Conservation (phyloP, 1,140 invertebrate species). For the Batillaria attramentaria region DNA sequence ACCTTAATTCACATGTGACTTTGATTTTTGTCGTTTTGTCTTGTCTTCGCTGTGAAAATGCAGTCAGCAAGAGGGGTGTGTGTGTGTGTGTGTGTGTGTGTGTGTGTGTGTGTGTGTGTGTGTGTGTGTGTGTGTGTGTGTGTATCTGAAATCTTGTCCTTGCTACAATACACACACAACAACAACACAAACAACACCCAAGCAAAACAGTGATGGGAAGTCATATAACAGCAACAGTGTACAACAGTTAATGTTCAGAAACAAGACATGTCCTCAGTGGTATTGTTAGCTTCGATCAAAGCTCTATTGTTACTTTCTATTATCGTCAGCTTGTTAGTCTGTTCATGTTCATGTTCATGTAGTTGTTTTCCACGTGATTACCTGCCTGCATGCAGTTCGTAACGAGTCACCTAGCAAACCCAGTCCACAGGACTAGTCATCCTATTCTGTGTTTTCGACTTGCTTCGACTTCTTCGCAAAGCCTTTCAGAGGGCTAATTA, state of each 20-base stretch:
- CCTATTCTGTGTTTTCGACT: too few relatives aligned
- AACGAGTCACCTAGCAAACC: too few relatives aligned
- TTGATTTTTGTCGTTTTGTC: not conserved
- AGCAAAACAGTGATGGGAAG: not conserved
- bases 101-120: constrained; percentile 2
- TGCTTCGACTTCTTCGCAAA: too few relatives aligned
- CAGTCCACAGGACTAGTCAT: too few relatives aligned
- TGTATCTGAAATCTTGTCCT: not conserved
- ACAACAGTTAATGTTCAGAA: too few relatives aligned
- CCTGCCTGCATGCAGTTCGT: too few relatives aligned
- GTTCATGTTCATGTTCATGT: too few relatives aligned
- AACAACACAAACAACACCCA: not conserved
- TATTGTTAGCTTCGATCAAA: not conserved
- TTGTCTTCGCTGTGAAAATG: not conserved
- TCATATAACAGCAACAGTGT: not conserved
- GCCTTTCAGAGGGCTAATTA: too few relatives aligned
- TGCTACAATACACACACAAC: not conserved
- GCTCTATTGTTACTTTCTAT: not conserved
- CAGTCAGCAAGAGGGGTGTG: not conserved
- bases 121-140: not conserved
- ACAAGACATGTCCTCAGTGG: too few relatives aligned
- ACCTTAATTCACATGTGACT: not conserved
- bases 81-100: constrained; percentile 2
- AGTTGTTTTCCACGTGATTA: too few relatives aligned
- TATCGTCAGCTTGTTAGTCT: not conserved